phyloP scores from a whole-genome alignment of 2,113 vertebrate species.

The Phocoena sinus region DNA sequence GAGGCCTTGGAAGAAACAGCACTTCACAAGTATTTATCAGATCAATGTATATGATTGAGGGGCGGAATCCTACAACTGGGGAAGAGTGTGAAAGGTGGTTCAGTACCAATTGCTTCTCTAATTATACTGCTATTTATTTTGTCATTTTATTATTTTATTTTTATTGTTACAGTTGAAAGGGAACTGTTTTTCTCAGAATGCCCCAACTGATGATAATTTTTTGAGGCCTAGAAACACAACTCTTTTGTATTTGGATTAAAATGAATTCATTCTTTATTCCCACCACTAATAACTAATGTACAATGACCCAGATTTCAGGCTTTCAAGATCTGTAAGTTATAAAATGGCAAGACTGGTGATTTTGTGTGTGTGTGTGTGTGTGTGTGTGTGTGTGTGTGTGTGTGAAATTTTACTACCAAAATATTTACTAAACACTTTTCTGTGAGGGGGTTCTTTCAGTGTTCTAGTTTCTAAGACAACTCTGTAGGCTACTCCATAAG shows the following conservation, averaged over 20 bases:
- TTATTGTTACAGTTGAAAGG: not conserved
- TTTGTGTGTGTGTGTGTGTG: not conserved
- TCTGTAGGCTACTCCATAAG: not conserved
- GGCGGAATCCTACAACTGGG: not conserved
- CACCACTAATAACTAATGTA: not conserved
- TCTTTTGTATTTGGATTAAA: not conserved
- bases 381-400: not conserved
- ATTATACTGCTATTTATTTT: not conserved
- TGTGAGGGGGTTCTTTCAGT: not conserved
- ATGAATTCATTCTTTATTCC: not conserved
- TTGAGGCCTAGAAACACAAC: not conserved
- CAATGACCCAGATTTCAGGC: not conserved
- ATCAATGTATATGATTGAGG: not conserved
- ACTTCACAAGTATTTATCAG: not conserved
- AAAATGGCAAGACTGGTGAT: not conserved
- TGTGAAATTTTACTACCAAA: not conserved
- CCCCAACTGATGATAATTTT: not conserved
- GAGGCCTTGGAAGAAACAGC: not conserved
- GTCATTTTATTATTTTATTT: not conserved
- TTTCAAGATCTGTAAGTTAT: not conserved
- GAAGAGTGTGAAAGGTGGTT: not conserved
- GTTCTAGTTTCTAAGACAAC: not conserved
- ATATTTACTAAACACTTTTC: not conserved
- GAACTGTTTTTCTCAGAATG: not conserved
- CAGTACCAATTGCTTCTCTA: not conserved